Evolutionary conservation across 2,797 vertebrate genomes (phyloP).

Genomic region (Argya squamiceps): DNA sequence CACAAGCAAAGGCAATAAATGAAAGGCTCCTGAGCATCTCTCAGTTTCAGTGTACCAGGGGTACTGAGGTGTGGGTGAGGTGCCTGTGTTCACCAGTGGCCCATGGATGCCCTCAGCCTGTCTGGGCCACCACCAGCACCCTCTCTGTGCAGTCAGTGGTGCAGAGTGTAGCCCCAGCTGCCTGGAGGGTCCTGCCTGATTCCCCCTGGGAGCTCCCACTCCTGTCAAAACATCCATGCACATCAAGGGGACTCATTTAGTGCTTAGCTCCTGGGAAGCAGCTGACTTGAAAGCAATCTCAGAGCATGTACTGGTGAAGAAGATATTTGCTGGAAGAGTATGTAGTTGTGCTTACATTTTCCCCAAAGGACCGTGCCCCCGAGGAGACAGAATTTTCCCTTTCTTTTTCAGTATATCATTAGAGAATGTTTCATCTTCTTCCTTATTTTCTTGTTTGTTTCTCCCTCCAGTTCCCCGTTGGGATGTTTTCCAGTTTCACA

Average conservation of each 20-base stretch:
- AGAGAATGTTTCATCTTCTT: slow-evolving; percentile 1
- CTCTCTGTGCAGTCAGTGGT: accelerated
- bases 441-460: background rate
- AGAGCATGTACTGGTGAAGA: background rate
- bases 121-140: background rate
- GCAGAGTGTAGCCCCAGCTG: background rate
- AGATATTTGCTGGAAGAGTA: background rate
- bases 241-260: background rate
- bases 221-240: background rate
- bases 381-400: background rate
- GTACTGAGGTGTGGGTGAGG: background rate
- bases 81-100: too few species aligned
- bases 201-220: background rate
- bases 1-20: background rate
- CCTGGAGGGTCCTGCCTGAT: background rate
- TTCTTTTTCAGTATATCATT: background rate
- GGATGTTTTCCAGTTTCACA: background rate
- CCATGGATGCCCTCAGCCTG: background rate
- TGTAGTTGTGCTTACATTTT: background rate
- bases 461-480: background rate
- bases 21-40: background rate
- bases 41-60: background rate
- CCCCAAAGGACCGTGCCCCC: background rate
- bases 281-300: background rate
- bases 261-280: background rate